Percentiles rank a stretch among this genome's conserved stretches.
These are phyloP conservation scores for Tetramorium bicarinatum DNA, from an alignment of 2,888 invertebrate genomes.

Conservation along the genomic window DNA sequence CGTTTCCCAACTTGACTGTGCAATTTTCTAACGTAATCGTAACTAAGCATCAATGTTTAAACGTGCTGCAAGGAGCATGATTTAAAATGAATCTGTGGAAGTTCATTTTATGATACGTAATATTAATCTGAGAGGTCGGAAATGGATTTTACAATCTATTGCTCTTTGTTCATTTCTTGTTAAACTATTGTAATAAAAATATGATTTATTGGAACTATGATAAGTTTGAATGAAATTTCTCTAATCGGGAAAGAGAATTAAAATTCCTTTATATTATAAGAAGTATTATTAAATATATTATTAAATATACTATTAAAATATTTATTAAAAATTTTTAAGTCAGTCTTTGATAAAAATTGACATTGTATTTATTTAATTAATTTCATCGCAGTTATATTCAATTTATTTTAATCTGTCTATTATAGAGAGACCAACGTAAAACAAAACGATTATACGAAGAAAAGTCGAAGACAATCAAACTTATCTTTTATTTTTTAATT, in stretches of 20 bases:
- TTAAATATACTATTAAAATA: not conserved
- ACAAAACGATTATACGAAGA: not conserved
- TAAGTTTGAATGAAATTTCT: not conserved
- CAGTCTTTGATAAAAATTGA: not conserved
- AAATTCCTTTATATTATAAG: not conserved
- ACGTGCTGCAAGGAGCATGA: not conserved
- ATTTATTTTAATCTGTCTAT: not conserved
- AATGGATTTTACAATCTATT: not conserved
- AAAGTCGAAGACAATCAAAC: not conserved
- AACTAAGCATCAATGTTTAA: not conserved
- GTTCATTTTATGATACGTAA: not conserved
- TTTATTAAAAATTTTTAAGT: not conserved
- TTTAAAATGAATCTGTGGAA: not conserved
- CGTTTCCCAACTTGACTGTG: no score
- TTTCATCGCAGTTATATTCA: not conserved
- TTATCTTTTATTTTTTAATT: not conserved
- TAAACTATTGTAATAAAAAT: not conserved
- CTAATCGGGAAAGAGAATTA: not conserved
- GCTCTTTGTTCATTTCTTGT: not conserved
- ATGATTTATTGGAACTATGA: not conserved
- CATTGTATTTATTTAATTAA: constrained; percentile 4
- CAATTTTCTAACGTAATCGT: not conserved
- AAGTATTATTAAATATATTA: not conserved
- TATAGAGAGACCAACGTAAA: not conserved
- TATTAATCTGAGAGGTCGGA: not conserved